Evolutionary conservation across 2,113 vertebrate species (phyloP).

Genomic region (Pomatorhinus ruficollis): DNA sequence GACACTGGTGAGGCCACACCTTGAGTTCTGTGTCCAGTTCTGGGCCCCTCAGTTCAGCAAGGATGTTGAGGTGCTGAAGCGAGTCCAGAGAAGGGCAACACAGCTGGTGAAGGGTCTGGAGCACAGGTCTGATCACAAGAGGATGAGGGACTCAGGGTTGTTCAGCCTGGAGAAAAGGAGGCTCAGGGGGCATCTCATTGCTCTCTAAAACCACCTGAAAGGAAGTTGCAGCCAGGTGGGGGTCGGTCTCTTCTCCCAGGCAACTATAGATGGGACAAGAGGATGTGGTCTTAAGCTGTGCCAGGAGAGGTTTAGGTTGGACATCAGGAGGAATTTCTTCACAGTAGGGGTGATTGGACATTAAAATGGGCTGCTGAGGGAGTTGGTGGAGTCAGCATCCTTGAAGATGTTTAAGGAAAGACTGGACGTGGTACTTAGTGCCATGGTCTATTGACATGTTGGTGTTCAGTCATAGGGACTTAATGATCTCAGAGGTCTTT

Average conservation of each 20-base stretch:
- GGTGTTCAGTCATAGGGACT: neutral
- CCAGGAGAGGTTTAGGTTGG: neutral
- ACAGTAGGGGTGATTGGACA: neutral
- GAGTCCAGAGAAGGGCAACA: fast-evolving
- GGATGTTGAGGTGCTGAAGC: neutral
- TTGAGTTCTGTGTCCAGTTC: neutral
- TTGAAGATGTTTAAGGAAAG: neutral
- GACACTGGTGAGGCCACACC: neutral
- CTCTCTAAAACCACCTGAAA: neutral
- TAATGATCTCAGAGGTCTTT: neutral
- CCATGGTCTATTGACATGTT: neutral
- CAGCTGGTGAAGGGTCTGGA: neutral
- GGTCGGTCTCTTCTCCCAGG: neutral
- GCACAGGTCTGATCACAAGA: neutral
- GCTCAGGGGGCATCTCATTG: neutral
- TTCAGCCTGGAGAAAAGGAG: neutral
- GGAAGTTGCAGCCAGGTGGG: neutral
- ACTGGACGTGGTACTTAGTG: neutral
- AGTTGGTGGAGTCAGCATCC: too few species aligned
- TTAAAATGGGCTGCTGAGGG: neutral
- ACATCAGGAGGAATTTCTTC: neutral
- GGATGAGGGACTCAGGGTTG: neutral
- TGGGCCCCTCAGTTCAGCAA: neutral
- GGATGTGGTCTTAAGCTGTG: neutral
- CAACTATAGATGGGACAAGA: neutral